Percentiles rank a stretch among this genome's conserved stretches.
phyloP scores from a whole-genome alignment of 1,140 invertebrate genomes.

The Macrosteles quadrilineatus region DNA sequence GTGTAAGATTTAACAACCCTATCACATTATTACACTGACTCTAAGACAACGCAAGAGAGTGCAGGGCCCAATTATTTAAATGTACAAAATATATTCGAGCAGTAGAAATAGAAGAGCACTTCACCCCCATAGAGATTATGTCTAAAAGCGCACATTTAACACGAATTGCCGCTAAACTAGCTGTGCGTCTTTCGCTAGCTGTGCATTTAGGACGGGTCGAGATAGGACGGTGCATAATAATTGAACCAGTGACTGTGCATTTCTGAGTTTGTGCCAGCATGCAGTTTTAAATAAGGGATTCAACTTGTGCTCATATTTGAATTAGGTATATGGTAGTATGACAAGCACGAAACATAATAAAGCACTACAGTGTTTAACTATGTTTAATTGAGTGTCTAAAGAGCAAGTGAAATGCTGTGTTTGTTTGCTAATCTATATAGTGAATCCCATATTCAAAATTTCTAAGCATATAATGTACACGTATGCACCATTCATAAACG shows the following conservation, averaged over 20 bases:
- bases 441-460: conserved; percentile 1
- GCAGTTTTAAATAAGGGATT: not conserved
- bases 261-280: not conserved
- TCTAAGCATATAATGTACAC: not conserved
- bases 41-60: no score
- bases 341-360: not conserved
- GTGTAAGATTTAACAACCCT: no score
- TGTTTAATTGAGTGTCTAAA: no score
- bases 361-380: not conserved
- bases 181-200: not conserved
- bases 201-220: conserved; percentile 33
- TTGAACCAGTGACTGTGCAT: conserved; percentile 20
- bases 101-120: conserved; percentile 16
- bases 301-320: not conserved
- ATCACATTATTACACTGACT: no score
- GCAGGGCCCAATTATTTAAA: not conserved
- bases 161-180: not conserved
- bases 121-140: not conserved
- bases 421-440: not conserved
- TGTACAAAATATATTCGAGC: conserved; percentile 6
- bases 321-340: not conserved
- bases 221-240: conserved; percentile 34
- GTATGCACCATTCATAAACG: conserved; percentile 23
- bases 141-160: conserved; percentile 4
- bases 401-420: no score